Evolutionary conservation across 2,113 vertebrate genomes (phyloP).

Genomic region (Peromyscus californicus): DNA sequence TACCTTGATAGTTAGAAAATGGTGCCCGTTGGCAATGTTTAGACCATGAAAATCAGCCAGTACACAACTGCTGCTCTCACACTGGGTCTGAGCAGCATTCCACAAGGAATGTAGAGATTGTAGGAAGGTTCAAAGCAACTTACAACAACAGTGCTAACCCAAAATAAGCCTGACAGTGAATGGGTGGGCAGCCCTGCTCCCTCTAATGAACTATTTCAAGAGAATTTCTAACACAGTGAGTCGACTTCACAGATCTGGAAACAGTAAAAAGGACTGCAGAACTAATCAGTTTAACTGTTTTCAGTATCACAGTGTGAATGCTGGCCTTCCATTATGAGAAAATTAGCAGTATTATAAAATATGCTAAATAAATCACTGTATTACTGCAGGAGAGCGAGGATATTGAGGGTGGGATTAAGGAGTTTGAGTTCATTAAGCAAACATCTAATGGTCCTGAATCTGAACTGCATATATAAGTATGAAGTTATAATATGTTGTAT

Average conservation of each 20-base stretch:
- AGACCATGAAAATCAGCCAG: not conserved
- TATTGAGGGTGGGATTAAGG: not conserved
- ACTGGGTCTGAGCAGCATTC: not conserved
- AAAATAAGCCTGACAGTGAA: not conserved
- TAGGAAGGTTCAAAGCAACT: slow-evolving; percentile 1
- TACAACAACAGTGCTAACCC: not conserved
- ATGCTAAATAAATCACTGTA: not conserved
- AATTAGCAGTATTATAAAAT: not conserved
- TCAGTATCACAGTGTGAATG: not conserved
- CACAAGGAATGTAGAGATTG: not conserved
- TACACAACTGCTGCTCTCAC: not conserved
- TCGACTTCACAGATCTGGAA: not conserved
- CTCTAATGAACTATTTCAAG: not conserved
- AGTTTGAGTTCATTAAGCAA: not conserved
- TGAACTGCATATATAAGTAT: not conserved
- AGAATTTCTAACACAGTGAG: not conserved
- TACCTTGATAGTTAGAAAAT: not conserved
- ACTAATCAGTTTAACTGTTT: not conserved
- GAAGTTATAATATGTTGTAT: not conserved
- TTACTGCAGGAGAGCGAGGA: not conserved
- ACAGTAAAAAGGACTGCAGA: not conserved
- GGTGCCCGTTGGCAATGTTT: not conserved
- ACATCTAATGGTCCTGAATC: not conserved
- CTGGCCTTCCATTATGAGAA: not conserved
- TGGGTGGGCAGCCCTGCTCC: not conserved